Base-by-base conservation (phyloP, 2,888 invertebrate species). In the Piscicola geometra region DNA sequence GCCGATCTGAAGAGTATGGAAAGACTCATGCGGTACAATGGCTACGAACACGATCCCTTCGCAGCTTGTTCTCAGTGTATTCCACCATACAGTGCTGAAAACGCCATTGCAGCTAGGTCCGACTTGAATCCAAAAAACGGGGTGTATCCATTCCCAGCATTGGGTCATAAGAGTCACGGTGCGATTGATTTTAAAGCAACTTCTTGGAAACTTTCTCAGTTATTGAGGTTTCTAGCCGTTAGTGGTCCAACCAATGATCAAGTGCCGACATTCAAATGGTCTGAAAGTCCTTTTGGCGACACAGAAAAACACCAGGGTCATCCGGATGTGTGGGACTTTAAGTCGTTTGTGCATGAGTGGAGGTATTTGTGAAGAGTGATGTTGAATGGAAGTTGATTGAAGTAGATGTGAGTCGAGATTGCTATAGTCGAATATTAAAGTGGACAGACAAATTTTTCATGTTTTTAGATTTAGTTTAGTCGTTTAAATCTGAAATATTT, bases 221-320 rank as follows among this genome's bases (percentile, higher is more conserved):
- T 77, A 36, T 85, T 87, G 81, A 86, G 87, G 80, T 90, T 91
- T 85, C 82, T 89, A 0, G 88, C 90, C 1, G 86, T 89, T 41
- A 84, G 85, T 76, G 87, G 88, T 76, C 89, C 89, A 12, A 88
- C 90, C 0, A 87, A 88, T 84, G 87, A 90, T 75, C 84, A 85
- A n/a, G 86, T 90, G 67, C 90, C 90, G 75, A 89, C 91, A 0
- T 93, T 93, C 85, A 89, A 89, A 81, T 93, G 93, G 93, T 90
- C 90, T 73, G 88, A 88, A 72, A 89, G 89, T 78, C 90, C 88
- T 78, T 91, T 90, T 81, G 87, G 87, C 1, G 86, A 88, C 76
- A 82, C 85, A 71, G 81, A 88, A 32, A 87, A 89, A 0, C 93
- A 92, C 81, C 83, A 88, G 78, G 91, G 91, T 1, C 90, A 92